Evolutionary conservation across 2,888 invertebrate species (phyloP).

Genomic region (Geotrupes spiniger): DNA sequence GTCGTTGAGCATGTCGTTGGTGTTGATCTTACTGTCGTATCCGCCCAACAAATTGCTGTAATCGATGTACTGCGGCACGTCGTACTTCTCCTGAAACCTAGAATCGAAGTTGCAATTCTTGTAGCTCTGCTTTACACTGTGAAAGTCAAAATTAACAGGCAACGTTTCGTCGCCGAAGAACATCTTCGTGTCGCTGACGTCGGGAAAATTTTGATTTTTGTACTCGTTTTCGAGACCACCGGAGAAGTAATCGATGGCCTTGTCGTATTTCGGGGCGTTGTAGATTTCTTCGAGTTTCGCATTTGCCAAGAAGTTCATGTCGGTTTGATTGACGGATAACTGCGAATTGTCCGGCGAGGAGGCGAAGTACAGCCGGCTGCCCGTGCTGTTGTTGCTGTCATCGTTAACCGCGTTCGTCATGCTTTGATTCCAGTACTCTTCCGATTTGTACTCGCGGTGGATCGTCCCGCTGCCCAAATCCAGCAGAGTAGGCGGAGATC

Average conservation of each 20-base stretch:
- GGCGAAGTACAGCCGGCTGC: slow-evolving; percentile 47
- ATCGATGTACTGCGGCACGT: slow-evolving; percentile 43
- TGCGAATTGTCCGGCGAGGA: slow-evolving; percentile 56
- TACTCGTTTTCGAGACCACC: slow-evolving; percentile 30
- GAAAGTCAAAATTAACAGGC: slow-evolving; percentile 7
- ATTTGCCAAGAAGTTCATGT: slow-evolving; percentile 24
- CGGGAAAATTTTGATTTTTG: slow-evolving; percentile 24
- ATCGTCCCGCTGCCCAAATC: slow-evolving; percentile 72
- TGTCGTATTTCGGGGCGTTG: slow-evolving; percentile 16
- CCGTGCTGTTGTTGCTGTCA: slow-evolving; percentile 47
- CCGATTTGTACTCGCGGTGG: slow-evolving; percentile 58
- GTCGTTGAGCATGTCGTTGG: slow-evolving; percentile 41
- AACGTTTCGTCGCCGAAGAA: slow-evolving; percentile 35
- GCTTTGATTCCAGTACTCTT: slow-evolving; percentile 62
- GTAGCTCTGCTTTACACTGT: slow-evolving; percentile 20
- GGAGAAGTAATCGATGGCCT: slow-evolving; percentile 6
- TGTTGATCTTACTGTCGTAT: slow-evolving; percentile 40
- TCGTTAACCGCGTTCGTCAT: slow-evolving; percentile 52
- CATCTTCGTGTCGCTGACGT: slow-evolving; percentile 27
- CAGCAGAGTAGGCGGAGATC: slow-evolving; percentile 68
- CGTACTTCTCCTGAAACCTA: slow-evolving; percentile 19
- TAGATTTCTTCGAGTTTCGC: slow-evolving; percentile 16
- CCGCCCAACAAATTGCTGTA: slow-evolving; percentile 41
- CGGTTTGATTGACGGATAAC: slow-evolving; percentile 32
- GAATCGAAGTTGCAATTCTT: slow-evolving; percentile 16